A percentile compares a stretch with the other conserved stretches of the same genome.
Evolutionary conservation across 2,797 vertebrate genomes (phyloP).

Genomic region (Steatocranus sp.): DNA sequence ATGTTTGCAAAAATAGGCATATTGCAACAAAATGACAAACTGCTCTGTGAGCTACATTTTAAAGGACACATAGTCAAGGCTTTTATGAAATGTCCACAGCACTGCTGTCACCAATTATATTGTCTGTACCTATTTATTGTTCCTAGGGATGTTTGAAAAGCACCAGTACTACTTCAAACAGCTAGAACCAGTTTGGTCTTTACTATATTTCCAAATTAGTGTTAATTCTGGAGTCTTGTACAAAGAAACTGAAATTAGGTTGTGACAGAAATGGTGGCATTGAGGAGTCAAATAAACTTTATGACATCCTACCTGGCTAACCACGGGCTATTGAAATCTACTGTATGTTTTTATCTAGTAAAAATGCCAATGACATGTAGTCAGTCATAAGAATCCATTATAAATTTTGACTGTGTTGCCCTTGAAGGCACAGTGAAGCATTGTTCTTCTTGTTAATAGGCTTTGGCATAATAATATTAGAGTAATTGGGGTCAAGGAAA

Average conservation of each 20-base stretch:
- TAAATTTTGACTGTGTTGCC: background rate
- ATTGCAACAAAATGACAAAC: constrained; percentile 17
- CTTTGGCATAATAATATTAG: background rate
- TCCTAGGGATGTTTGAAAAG: background rate
- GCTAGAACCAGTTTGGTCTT: background rate
- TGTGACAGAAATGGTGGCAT: background rate
- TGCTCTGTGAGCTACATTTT: background rate
- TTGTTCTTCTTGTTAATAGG: background rate
- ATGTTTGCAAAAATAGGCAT: constrained; percentile 37
- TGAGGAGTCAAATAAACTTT: background rate
- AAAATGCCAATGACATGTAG: background rate
- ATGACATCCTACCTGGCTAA: background rate
- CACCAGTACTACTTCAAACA: background rate
- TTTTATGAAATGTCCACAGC: background rate
- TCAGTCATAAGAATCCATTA: background rate
- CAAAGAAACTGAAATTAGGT: background rate
- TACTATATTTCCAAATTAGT: background rate
- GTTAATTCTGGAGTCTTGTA: background rate
- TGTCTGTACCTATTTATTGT: background rate
- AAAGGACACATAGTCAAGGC: background rate
- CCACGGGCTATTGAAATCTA: background rate
- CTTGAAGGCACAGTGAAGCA: background rate
- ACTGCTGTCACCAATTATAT: background rate
- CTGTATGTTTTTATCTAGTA: background rate
- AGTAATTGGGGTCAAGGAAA: background rate